Evolutionary conservation across 2,888 invertebrate genomes (phyloP).

Genomic region (Cephus nigrinus): DNA sequence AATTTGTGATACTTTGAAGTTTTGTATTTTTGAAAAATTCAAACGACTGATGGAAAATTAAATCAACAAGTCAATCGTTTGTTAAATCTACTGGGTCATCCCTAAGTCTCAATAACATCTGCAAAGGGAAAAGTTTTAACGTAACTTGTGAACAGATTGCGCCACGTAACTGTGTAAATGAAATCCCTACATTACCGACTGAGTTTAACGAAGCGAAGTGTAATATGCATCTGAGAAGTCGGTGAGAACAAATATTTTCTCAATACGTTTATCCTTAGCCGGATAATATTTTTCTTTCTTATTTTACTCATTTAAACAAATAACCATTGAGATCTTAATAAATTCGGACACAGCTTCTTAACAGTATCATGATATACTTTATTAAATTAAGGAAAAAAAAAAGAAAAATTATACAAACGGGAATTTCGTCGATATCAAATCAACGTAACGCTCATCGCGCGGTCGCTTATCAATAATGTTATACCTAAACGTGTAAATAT

Average conservation of each 20-base stretch:
- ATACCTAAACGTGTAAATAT: constrained; percentile 5
- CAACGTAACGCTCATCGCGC: constrained; percentile 20
- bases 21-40: too few species aligned
- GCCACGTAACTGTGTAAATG: not conserved
- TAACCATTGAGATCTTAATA: not conserved
- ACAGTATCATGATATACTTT: constrained; percentile 54
- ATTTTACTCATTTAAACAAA: not conserved
- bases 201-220: too few species aligned
- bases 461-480: not conserved
- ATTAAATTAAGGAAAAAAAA: constrained; percentile 47
- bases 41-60: too few species aligned
- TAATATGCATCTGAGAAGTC: not conserved
- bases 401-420: constrained; percentile 48
- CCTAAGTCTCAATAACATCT: not conserved
- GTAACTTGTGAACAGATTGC: not conserved
- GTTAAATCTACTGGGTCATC: not conserved
- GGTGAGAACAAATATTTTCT: not conserved
- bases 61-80: too few species aligned
- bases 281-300: not conserved
- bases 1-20: too few species aligned
- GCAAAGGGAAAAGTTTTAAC: not conserved
- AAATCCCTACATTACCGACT: not conserved
- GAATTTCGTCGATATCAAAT: constrained; percentile 42
- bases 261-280: too few species aligned
- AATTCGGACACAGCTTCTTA: constrained; percentile 24